Evolutionary conservation across 2,113 vertebrate species (phyloP).

Genomic region (Pachyramphus minor): DNA sequence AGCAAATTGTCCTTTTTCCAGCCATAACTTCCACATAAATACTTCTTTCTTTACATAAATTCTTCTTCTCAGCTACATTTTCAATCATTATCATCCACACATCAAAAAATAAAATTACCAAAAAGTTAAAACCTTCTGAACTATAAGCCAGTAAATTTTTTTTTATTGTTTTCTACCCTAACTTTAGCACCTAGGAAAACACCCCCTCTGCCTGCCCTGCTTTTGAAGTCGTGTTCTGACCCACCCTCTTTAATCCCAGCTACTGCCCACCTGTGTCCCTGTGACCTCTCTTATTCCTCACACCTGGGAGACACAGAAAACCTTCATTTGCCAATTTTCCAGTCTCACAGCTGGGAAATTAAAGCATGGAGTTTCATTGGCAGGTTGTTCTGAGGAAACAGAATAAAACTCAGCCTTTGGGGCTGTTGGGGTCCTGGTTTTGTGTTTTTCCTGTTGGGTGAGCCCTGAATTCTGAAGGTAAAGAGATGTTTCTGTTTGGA

Average conservation of each 20-base stretch:
- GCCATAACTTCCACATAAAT: accelerated
- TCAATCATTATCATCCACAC: accelerated
- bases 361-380: no score
- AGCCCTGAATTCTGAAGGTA: accelerated
- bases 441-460: no score
- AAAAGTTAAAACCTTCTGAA: accelerated
- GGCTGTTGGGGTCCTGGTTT: no score
- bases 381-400: no score
- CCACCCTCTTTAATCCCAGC: not conserved
- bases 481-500: accelerated
- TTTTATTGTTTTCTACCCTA: accelerated
- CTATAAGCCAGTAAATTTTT: accelerated
- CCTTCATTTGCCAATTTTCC: no score
- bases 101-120: not conserved
- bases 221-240: not conserved
- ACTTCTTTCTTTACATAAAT: accelerated
- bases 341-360: no score
- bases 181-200: not conserved
- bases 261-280: no score
- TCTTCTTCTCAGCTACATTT: accelerated
- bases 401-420: no score
- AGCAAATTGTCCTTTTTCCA: not conserved
- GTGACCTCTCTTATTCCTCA: no score
- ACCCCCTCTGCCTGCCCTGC: no score
- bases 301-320: no score